These are phyloP conservation scores for Phenganax marumi DNA, from an alignment of 92 coral and sea anemone species.

Conservation along the genomic window DNA sequence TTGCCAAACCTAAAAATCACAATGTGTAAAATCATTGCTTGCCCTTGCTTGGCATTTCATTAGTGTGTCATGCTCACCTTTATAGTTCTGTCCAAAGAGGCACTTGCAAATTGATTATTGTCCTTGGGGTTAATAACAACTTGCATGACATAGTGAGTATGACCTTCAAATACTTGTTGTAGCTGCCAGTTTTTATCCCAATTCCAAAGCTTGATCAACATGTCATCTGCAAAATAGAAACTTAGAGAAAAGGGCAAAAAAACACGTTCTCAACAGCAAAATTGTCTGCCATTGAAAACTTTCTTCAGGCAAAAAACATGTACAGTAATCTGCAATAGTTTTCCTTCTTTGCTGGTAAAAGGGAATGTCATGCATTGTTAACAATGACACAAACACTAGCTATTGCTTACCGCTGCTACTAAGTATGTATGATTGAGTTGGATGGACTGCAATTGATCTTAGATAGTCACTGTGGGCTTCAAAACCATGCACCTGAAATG, in stretches of 20 bases:
- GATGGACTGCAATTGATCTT: constrained; percentile 91
- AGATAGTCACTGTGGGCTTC: constrained; percentile 98
- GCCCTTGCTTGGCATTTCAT: neutral
- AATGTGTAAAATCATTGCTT: neutral
- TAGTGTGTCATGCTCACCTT: constrained; percentile 54
- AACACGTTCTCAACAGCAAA: no score
- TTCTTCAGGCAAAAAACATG: no score
- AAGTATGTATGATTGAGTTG: constrained; percentile 86
- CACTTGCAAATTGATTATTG: constrained; percentile 98
- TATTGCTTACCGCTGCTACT: constrained; percentile 88
- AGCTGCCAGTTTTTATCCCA: constrained; percentile 99
- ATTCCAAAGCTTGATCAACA: constrained; percentile 97
- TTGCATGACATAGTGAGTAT: constrained; percentile 99
- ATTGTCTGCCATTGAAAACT: no score
- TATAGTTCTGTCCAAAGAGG: constrained; percentile 72
- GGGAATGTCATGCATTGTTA: no score
- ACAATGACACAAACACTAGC: neutral
- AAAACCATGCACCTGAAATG: constrained; percentile 83
- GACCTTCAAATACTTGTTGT: constrained; percentile 97
- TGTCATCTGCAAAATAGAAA: constrained; percentile 68
- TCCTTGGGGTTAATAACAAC: constrained; percentile 97
- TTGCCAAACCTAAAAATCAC: constrained; percentile 81
- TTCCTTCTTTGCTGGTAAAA: no score
- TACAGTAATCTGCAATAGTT: no score
- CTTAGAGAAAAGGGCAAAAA: neutral